phyloP scores from a whole-genome alignment of 2,113 vertebrate genomes.

The Thalassarche chlororhynchos region DNA sequence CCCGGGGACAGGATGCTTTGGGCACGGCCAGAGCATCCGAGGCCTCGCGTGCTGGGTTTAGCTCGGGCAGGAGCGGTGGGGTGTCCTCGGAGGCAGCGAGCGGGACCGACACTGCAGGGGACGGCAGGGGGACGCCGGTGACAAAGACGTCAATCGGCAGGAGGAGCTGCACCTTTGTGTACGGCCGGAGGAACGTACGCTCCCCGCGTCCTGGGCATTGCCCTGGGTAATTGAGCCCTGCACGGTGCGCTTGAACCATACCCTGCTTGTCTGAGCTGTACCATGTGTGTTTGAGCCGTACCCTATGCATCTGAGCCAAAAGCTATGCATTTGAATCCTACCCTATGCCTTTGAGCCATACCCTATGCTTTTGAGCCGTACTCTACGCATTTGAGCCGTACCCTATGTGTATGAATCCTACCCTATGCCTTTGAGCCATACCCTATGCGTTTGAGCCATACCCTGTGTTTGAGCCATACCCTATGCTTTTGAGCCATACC shows the following conservation, averaged over 20 bases:
- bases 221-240: not conserved
- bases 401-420: fast-evolving
- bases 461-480: too few species aligned
- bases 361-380: fast-evolving
- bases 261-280: not conserved
- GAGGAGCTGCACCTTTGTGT: not conserved
- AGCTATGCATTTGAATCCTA: fast-evolving
- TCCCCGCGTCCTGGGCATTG: not conserved
- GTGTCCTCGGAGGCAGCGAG: not conserved
- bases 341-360: not conserved
- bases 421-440: fast-evolving
- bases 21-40: fast-evolving
- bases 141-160: too few species aligned
- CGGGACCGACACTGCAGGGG: fast-evolving
- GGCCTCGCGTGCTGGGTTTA: fast-evolving
- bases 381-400: not conserved
- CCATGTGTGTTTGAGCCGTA: fast-evolving
- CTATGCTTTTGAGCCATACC: fast-evolving
- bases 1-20: fast-evolving
- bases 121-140: fast-evolving
- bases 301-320: not conserved
- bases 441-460: fast-evolving
- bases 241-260: fast-evolving
- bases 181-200: not conserved
- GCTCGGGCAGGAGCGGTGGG: fast-evolving